A percentile compares a stretch with the other conserved stretches of the same genome.
phyloP scores from a whole-genome alignment of 2,888 invertebrate genomes.

The Gibbula magus region DNA sequence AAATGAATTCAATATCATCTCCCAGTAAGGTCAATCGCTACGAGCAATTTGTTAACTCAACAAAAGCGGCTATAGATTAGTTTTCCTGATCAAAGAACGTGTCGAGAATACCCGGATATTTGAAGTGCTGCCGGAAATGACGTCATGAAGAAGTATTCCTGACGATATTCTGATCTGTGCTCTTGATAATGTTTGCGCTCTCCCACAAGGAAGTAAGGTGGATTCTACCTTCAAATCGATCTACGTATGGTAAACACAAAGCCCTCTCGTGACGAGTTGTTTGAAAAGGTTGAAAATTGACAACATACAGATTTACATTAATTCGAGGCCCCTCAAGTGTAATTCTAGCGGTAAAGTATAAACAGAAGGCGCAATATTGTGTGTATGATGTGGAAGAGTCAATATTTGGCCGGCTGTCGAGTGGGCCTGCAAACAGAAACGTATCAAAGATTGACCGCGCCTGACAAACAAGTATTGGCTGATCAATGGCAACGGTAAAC shows the following conservation, averaged over 20 bases:
- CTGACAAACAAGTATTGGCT: neutral
- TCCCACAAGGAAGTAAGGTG: neutral
- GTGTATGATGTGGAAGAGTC: neutral
- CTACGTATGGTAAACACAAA: neutral
- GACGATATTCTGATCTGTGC: neutral
- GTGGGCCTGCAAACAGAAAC: neutral
- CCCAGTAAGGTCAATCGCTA: too few relatives aligned
- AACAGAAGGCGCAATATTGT: neutral
- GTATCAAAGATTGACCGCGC: conserved; percentile 3
- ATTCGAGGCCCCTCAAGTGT: conserved; percentile 11
- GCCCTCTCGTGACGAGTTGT: neutral
- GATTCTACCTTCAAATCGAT: neutral
- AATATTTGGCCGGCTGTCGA: conserved; percentile 8
- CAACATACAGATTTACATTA: conserved; percentile 13
- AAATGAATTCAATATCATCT: too few relatives aligned
- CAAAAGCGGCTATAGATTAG: too few relatives aligned
- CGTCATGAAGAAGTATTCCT: neutral
- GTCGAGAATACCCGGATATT: too few relatives aligned
- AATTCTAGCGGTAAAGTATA: conserved; percentile 10
- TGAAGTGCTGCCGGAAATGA: neutral
- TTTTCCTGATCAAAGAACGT: too few relatives aligned
- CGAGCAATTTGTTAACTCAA: too few relatives aligned
- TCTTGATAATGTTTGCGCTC: neutral
- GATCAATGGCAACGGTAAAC: neutral
- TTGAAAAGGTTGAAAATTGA: conserved; percentile 13